phyloP scores from a whole-genome alignment of 2,888 invertebrate species.

The Lydus trimaculatus region DNA sequence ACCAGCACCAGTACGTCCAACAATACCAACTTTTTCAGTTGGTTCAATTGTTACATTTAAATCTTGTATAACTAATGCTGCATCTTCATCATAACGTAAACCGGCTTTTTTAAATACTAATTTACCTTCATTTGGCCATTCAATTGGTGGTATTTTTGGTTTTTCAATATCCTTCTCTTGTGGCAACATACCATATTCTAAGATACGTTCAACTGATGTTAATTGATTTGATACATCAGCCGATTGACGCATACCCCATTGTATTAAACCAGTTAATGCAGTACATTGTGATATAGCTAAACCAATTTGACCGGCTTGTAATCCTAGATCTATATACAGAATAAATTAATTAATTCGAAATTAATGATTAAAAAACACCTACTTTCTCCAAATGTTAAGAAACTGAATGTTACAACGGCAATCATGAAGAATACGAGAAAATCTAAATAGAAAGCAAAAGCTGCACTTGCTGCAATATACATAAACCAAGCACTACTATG shows the following conservation, averaged over 20 bases:
- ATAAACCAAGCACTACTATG: constrained; percentile 75
- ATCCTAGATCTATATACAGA: constrained; percentile 37
- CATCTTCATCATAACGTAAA: constrained; percentile 71
- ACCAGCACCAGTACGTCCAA: constrained; percentile 68
- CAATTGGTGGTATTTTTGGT: constrained; percentile 64
- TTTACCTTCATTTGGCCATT: constrained; percentile 75
- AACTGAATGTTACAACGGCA: constrained; percentile 71
- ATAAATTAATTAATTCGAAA: not conserved
- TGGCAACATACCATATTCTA: constrained; percentile 79
- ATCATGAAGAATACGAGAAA: constrained; percentile 70
- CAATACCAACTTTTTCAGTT: constrained; percentile 65
- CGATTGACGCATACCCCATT: constrained; percentile 85
- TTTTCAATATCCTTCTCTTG: constrained; percentile 65
- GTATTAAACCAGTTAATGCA: constrained; percentile 67
- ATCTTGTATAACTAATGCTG: constrained; percentile 74
- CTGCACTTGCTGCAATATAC: constrained; percentile 69
- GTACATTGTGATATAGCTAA: constrained; percentile 72
- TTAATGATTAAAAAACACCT: constrained; percentile 33
- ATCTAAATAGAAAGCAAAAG: constrained; percentile 73
- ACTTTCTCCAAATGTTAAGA: constrained; percentile 62
- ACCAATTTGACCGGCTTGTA: constrained; percentile 67
- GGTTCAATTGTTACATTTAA: constrained; percentile 73
- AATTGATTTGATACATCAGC: constrained; percentile 82
- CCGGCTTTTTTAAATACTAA: constrained; percentile 69
- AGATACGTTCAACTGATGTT: constrained; percentile 83